Evolutionary conservation across 1,140 invertebrate genomes (phyloP), one percentile per base, ranked within the genome.

Genomic region (Monomorium pharaonis): DNA sequence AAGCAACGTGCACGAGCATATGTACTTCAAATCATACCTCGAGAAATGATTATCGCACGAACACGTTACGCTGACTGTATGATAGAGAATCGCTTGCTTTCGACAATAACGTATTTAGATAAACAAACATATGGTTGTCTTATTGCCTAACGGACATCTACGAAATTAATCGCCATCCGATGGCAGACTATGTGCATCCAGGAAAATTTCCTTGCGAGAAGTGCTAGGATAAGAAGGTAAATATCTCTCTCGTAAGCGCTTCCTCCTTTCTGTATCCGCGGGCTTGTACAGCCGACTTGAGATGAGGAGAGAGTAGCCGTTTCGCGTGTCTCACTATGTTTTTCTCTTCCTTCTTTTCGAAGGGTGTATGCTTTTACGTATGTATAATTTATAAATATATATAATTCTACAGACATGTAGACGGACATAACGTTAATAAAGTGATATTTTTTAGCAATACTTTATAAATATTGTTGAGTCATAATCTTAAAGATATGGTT

Each of bases 261-360:
- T 74, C 51, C 51, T 74, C 24, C 37, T 83, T 83, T 74, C 51
- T 18, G 21, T 54, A 44, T 58, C 51, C 37, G 33, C 78, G 4
- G 18, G 65, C 37, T 37, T 21, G 44, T n/a, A 69, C 18, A 21
- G 37, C 37, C 16, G 44, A 5, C 60, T 37, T 56, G 33, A 72
- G 24, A 27, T 49, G 30, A 65, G 30, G 67, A 72, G 67, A 70
- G 78, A 72, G 78, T 44, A 72, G 67, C n/a, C 30, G 6, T 21
- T 63, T 70, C 18, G 24, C 30, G 24, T 42, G 14, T 42, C 10
- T 42, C 49, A 27, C 16, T 51, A 33, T 3, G 6, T 65, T 33
- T 78, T 33, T 65, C 16, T 33, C 24, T 42, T 60, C 27, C 37
- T n/a, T 44, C 54, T 70, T 54, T 76, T 58, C 33, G 30, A 24